Evolutionary conservation across 2,113 vertebrate genomes (phyloP).

Genomic region (Corynorhinus townsendii): DNA sequence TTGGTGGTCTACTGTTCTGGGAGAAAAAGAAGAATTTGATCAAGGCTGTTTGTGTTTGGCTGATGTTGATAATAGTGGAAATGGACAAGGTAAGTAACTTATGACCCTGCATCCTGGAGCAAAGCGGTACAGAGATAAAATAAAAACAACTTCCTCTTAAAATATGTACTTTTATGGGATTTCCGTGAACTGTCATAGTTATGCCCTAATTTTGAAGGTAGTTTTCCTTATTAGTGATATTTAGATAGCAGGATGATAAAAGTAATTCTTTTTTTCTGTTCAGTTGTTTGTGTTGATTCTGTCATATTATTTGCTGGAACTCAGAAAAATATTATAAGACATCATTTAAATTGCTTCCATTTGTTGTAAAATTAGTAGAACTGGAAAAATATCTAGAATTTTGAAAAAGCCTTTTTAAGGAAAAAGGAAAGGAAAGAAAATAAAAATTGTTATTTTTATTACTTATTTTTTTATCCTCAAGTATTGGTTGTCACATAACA

Average conservation of each 20-base stretch:
- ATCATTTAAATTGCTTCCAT: not conserved
- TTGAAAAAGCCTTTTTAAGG: not conserved
- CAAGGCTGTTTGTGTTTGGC: slow-evolving; percentile 94
- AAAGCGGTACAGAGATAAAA: not conserved
- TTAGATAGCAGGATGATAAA: not conserved
- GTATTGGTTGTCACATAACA: not conserved
- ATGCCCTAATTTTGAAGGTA: not conserved
- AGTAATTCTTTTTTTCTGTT: not conserved
- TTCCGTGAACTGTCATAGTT: not conserved
- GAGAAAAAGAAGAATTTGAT: slow-evolving; percentile 97
- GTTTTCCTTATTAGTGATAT: not conserved
- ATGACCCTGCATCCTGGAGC: not conserved
- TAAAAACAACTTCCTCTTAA: not conserved
- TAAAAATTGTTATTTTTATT: not conserved
- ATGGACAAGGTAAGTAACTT: slow-evolving; percentile 85
- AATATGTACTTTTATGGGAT: not conserved
- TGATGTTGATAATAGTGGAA: slow-evolving; percentile 94
- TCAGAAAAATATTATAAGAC: not conserved
- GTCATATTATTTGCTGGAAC: not conserved
- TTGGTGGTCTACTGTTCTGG: slow-evolving; percentile 93
- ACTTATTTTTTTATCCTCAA: not conserved
- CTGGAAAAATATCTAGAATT: slow-evolving; percentile 4
- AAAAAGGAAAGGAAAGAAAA: not conserved
- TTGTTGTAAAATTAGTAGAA: not conserved
- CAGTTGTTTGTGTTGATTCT: not conserved